phyloP scores from a whole-genome alignment of 2,888 invertebrate genomes.

The Mayetiola destructor region DNA sequence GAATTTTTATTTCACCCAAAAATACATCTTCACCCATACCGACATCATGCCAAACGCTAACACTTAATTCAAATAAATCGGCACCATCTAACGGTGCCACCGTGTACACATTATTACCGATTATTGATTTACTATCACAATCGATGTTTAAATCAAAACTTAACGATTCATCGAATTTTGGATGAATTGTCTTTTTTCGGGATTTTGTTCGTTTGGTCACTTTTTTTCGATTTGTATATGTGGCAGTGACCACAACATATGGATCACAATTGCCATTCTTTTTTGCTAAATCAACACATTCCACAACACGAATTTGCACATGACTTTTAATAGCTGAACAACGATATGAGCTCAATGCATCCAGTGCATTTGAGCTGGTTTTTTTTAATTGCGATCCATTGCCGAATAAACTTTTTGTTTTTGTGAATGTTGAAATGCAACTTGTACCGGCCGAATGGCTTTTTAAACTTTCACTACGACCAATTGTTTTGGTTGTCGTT shows the following conservation, averaged over 20 bases:
- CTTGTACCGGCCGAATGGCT: neutral
- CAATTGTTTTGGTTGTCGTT: neutral
- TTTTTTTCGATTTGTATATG: slow-evolving; percentile 66
- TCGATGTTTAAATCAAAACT: slow-evolving; percentile 54
- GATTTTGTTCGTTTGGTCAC: slow-evolving; percentile 69
- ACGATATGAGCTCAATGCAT: slow-evolving; percentile 17
- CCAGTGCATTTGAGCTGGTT: slow-evolving; percentile 16
- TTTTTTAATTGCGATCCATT: slow-evolving; percentile 17
- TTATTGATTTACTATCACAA: slow-evolving; percentile 30
- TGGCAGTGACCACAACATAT: slow-evolving; percentile 65
- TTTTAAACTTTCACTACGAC: slow-evolving; percentile 15
- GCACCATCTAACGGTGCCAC: slow-evolving; percentile 44
- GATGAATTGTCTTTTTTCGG: slow-evolving; percentile 79
- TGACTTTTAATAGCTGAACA: slow-evolving; percentile 26
- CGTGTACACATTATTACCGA: slow-evolving; percentile 36
- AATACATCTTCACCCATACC: slow-evolving; percentile 68
- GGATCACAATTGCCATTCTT: slow-evolving; percentile 87
- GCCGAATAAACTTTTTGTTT: slow-evolving; percentile 24
- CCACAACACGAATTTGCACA: slow-evolving; percentile 53
- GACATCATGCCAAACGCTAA: slow-evolving; percentile 75
- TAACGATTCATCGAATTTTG: slow-evolving; percentile 78
- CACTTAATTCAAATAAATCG: slow-evolving; percentile 64
- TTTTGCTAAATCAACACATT: slow-evolving; percentile 76
- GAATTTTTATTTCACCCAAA: slow-evolving; percentile 74
- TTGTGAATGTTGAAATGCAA: slow-evolving; percentile 14